Evolutionary conservation across 2,113 vertebrate species (phyloP).

Genomic region (Aix galericulata): DNA sequence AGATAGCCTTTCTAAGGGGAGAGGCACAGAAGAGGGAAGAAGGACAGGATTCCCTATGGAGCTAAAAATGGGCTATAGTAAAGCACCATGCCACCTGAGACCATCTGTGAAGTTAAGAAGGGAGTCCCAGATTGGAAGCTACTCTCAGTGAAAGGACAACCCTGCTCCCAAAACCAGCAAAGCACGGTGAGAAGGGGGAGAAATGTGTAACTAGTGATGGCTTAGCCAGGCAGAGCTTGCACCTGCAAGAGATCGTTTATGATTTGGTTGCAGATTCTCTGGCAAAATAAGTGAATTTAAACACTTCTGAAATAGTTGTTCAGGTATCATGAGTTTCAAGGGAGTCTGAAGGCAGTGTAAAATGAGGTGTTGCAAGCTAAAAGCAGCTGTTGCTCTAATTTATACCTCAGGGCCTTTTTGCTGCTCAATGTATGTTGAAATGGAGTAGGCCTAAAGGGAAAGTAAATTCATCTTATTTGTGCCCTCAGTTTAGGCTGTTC

Average conservation of each 20-base stretch:
- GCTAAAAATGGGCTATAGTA: not conserved
- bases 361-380: not conserved
- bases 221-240: not conserved
- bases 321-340: not conserved
- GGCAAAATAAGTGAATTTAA: not conserved
- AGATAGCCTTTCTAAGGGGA: not conserved
- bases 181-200: not conserved
- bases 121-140: not conserved
- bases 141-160: not conserved
- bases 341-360: not conserved
- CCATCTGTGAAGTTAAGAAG: not conserved
- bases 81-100: not conserved
- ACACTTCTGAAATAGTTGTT: not conserved
- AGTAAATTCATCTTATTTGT: conserved; percentile 3
- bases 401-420: conserved; percentile 36
- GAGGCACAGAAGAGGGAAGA: not conserved
- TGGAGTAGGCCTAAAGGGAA: not conserved
- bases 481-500: not conserved
- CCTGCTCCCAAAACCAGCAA: not conserved
- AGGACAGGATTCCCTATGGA: not conserved
- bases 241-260: not conserved
- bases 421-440: conserved; percentile 19
- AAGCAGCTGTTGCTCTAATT: conserved; percentile 47
- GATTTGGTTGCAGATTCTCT: not conserved
- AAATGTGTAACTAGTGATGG: not conserved